phyloP scores from a whole-genome alignment of 2,888 invertebrate species.

The Drosophila kanekoi region DNA sequence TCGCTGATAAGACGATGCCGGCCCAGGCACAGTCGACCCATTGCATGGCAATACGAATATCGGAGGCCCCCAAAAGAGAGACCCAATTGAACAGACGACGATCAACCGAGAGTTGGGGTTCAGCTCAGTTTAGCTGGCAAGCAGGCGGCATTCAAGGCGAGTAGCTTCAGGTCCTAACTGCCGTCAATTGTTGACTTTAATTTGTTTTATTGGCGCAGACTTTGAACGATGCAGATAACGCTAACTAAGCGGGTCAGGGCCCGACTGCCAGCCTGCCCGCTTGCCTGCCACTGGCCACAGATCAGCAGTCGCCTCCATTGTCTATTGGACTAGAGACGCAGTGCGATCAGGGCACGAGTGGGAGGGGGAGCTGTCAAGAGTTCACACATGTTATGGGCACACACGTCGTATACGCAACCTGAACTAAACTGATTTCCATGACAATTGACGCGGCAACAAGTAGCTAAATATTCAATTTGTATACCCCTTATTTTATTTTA shows the following conservation, averaged over 20 bases:
- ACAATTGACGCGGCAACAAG: constrained; percentile 77
- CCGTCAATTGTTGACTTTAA: constrained; percentile 77
- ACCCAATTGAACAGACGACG: constrained; percentile 29
- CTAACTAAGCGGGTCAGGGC: constrained; percentile 79
- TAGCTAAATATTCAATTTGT: constrained; percentile 53
- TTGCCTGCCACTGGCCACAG: not conserved
- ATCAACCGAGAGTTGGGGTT: constrained; percentile 12
- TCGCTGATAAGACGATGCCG: constrained; percentile 44
- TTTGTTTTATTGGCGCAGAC: constrained; percentile 75
- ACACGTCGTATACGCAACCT: constrained; percentile 81
- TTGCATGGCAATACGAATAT: constrained; percentile 23
- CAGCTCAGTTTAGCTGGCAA: not conserved
- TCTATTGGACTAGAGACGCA: constrained; percentile 17
- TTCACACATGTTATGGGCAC: constrained; percentile 60
- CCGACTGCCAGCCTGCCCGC: constrained; percentile 16
- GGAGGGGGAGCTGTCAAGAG: constrained; percentile 30
- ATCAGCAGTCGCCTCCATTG: constrained; percentile 40
- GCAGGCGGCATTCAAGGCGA: constrained; percentile 64
- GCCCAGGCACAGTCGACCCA: constrained; percentile 25
- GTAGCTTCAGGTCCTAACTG: constrained; percentile 80
- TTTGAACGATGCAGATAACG: constrained; percentile 66
- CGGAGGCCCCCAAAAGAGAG: constrained; percentile 11
- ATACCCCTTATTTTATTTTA: constrained; percentile 19
- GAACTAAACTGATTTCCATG: constrained; percentile 65
- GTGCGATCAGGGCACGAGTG: not conserved